Evolutionary conservation across 1,140 invertebrate genomes (phyloP), one percentile per base, ranked within the genome.

Genomic region (Dendroctonus ponderosae): DNA sequence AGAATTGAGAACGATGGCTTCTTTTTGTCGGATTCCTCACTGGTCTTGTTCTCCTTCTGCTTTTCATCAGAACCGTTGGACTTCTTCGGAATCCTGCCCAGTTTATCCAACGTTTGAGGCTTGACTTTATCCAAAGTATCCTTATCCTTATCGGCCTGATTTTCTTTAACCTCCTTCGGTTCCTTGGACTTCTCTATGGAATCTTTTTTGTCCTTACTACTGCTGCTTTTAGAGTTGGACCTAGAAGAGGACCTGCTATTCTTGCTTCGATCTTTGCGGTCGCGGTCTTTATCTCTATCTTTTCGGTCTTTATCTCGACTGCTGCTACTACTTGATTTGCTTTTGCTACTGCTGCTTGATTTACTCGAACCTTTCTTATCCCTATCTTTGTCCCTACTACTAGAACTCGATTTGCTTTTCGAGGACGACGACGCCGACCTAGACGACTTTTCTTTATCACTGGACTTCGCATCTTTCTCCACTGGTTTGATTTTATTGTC

Each of bases 1-100:
- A 92, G 89, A 69, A 91, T 90, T 1, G 90, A 91, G 74, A 91
- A 90, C 6, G 90, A 90, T 39, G 87, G 86, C 74, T 91, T 89
- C 72, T 90, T 90, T 57, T 77, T 76, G 6, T 80, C 78, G 8
- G 75, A 74, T 74, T 79, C 79, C 7, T 80, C 79, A 26, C 80
- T 79, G 15, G 60, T 63, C 44, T 62, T 68, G 26, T 68, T 63
- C 39, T 68, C 66, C 39, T 68, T 68, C 15, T 68, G 60, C 69
- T 80, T 81, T 61, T 79, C 75, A 50, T 77, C 75, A 37, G 75
- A 75, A 5, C 72, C 52, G 9, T 15, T 59, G 2, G 70, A 52
- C 75, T 90, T 87, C 78, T 90, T 92, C 9, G 89, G 89, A 73
- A 91, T 91, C 79, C 89, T 88, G 37, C 88, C 89, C 14, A 91